phyloP scores from a whole-genome alignment of 2,888 invertebrate genomes.

The Lithophane ornitopus region DNA sequence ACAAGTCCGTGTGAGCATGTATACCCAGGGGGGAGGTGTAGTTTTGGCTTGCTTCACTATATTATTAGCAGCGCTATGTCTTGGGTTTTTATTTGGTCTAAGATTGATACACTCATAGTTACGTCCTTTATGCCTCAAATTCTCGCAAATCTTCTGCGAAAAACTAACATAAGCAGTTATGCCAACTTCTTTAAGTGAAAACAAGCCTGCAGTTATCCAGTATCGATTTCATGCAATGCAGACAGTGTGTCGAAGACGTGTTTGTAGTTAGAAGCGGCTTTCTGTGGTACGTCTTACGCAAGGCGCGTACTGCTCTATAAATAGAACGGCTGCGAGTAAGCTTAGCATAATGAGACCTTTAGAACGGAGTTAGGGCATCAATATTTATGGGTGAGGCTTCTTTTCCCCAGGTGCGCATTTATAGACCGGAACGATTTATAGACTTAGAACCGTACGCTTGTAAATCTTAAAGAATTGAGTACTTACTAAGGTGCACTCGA shows the following conservation, averaged over 20 bases:
- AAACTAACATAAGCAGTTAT: not conserved
- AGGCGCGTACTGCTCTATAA: slow-evolving; percentile 53
- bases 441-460: not conserved
- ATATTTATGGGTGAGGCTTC: slow-evolving; percentile 45
- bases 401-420: slow-evolving; percentile 30
- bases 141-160: not conserved
- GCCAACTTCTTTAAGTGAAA: slow-evolving; percentile 45
- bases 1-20: too few species aligned
- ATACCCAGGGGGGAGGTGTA: too few species aligned
- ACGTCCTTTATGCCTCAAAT: not conserved
- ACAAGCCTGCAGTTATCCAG: slow-evolving; percentile 38
- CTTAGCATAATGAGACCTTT: slow-evolving; percentile 53
- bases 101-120: too few species aligned
- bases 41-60: too few species aligned
- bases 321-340: slow-evolving; percentile 47
- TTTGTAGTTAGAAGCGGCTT: slow-evolving; percentile 60
- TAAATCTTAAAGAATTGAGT: not conserved
- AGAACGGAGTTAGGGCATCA: slow-evolving; percentile 31
- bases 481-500: not conserved
- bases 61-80: too few species aligned
- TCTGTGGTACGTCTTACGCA: slow-evolving; percentile 63
- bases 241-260: slow-evolving; percentile 63
- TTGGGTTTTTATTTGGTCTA: too few species aligned
- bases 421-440: not conserved
- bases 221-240: slow-evolving; percentile 61